These are phyloP conservation scores for Sesia bembeciformis DNA, from an alignment of 2,888 invertebrate genomes.

Conservation along the genomic window DNA sequence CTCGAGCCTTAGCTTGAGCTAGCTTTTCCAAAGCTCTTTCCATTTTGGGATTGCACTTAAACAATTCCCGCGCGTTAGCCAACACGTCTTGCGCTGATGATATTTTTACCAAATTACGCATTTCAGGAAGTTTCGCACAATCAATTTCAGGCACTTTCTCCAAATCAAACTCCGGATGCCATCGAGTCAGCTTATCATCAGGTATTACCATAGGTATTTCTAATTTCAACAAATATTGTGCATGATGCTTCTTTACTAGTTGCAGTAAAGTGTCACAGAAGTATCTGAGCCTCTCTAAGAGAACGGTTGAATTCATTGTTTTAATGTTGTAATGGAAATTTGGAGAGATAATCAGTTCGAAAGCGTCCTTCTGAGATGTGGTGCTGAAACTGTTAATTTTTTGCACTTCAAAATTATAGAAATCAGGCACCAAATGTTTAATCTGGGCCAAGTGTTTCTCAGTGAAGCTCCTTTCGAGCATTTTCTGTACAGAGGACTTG, in stretches of 20 bases:
- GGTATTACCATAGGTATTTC: slow-evolving; percentile 86
- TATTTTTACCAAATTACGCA: slow-evolving; percentile 76
- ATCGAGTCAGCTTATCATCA: slow-evolving; percentile 84
- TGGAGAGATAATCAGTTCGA: slow-evolving; percentile 82
- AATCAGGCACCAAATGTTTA: slow-evolving; percentile 85
- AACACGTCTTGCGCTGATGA: slow-evolving; percentile 89
- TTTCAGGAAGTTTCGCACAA: slow-evolving; percentile 80
- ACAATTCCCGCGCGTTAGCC: slow-evolving; percentile 82
- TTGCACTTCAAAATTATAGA: slow-evolving; percentile 83
- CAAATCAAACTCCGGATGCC: slow-evolving; percentile 94
- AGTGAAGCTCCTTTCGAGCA: slow-evolving; percentile 86
- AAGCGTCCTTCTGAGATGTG: slow-evolving; percentile 77
- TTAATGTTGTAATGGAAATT: slow-evolving; percentile 71
- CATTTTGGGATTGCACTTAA: slow-evolving; percentile 86
- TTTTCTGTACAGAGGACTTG: slow-evolving; percentile 90
- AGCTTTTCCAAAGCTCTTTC: slow-evolving; percentile 82
- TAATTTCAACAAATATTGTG: slow-evolving; percentile 81
- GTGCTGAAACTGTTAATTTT: slow-evolving; percentile 76
- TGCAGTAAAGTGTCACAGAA: slow-evolving; percentile 83
- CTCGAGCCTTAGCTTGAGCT: slow-evolving; percentile 70
- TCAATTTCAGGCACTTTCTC: slow-evolving; percentile 87
- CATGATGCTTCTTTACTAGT: slow-evolving; percentile 82
- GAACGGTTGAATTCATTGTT: slow-evolving; percentile 82
- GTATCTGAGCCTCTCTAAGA: slow-evolving; percentile 81
- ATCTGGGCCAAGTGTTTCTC: slow-evolving; percentile 87